Evolutionary conservation across 2,888 invertebrate genomes (phyloP).

Genomic region (Apotomis betuletana): DNA sequence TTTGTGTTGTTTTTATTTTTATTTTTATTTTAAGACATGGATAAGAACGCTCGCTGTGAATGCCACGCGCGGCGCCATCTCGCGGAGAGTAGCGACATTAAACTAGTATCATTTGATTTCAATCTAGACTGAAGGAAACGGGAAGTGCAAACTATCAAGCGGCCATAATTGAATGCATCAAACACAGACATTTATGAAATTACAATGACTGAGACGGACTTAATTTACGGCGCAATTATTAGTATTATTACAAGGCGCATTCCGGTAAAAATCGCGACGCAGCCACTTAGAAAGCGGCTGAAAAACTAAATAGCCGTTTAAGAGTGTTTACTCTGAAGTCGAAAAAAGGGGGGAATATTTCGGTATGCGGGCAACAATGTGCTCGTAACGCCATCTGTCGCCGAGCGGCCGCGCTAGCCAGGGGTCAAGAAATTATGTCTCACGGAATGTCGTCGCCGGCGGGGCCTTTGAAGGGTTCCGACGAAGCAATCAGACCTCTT

Average conservation of each 20-base stretch:
- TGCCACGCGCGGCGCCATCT: slow-evolving; percentile 55
- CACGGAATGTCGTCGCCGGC: slow-evolving; percentile 74
- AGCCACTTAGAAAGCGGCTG: slow-evolving; percentile 79
- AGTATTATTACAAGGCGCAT: slow-evolving; percentile 75
- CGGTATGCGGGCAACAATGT: slow-evolving; percentile 70
- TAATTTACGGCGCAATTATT: slow-evolving; percentile 76
- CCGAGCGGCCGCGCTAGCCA: slow-evolving; percentile 68
- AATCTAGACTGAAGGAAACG: slow-evolving; percentile 46
- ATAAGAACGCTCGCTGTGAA: neutral
- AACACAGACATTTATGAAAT: slow-evolving; percentile 66
- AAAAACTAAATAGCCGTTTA: slow-evolving; percentile 81
- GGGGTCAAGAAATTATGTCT: slow-evolving; percentile 75
- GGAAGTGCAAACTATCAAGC: slow-evolving; percentile 42
- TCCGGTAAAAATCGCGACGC: slow-evolving; percentile 68
- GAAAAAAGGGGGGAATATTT: slow-evolving; percentile 68
- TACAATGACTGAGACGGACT: slow-evolving; percentile 64
- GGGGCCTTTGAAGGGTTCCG: slow-evolving; percentile 81
- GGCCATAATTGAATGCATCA: slow-evolving; percentile 53
- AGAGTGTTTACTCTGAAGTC: slow-evolving; percentile 76
- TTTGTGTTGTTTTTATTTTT: slow-evolving; percentile 5
- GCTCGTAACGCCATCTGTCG: slow-evolving; percentile 79
- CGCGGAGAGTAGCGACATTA: slow-evolving; percentile 48
- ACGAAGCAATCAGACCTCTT: slow-evolving; percentile 82
- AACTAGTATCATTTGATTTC: slow-evolving; percentile 3
- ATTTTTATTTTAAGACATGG: neutral